A percentile compares a stretch with the other conserved stretches of the same genome.
These are phyloP conservation scores for Nephrotoma appendiculata DNA, from an alignment of 2,888 invertebrate genomes.

Conservation along the genomic window DNA sequence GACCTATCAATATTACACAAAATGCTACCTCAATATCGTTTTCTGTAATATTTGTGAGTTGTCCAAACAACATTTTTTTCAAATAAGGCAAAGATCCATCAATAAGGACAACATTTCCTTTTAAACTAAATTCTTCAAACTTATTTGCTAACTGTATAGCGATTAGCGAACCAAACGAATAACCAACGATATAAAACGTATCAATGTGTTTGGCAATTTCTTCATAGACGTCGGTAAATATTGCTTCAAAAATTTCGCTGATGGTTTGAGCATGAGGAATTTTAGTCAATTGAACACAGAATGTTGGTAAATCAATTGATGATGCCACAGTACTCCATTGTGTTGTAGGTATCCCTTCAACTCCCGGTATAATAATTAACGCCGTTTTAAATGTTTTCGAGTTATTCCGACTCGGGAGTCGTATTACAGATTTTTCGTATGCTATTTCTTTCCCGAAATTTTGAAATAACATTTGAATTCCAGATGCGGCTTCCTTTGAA, in stretches of 20 bases:
- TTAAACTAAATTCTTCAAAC: constrained; percentile 50
- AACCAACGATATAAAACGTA: constrained; percentile 64
- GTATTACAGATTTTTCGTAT: constrained; percentile 37
- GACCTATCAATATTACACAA: constrained; percentile 22
- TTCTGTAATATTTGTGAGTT: constrained; percentile 18
- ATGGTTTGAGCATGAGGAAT: constrained; percentile 14
- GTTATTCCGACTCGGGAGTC: constrained; percentile 33
- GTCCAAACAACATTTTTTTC: constrained; percentile 31
- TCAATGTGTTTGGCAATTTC: constrained; percentile 39
- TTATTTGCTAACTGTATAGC: constrained; percentile 60
- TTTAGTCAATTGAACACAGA: constrained; percentile 23
- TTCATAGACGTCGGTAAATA: constrained; percentile 14
- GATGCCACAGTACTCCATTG: constrained; percentile 27
- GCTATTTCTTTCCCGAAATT: constrained; percentile 45
- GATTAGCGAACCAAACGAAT: constrained; percentile 74
- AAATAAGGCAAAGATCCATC: constrained; percentile 70
- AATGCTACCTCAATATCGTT: constrained; percentile 20
- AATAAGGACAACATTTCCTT: constrained; percentile 52
- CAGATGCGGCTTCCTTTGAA: constrained; percentile 20
- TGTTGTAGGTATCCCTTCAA: constrained; percentile 47
- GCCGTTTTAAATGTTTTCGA: constrained; percentile 17
- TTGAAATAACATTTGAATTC: constrained; percentile 42
- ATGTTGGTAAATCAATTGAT: constrained; percentile 18
- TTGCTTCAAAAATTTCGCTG: background rate
- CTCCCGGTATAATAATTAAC: constrained; percentile 46